Conservation (phyloP, 2,797 vertebrate genomes). For the Urosaurus nigricauda region DNA sequence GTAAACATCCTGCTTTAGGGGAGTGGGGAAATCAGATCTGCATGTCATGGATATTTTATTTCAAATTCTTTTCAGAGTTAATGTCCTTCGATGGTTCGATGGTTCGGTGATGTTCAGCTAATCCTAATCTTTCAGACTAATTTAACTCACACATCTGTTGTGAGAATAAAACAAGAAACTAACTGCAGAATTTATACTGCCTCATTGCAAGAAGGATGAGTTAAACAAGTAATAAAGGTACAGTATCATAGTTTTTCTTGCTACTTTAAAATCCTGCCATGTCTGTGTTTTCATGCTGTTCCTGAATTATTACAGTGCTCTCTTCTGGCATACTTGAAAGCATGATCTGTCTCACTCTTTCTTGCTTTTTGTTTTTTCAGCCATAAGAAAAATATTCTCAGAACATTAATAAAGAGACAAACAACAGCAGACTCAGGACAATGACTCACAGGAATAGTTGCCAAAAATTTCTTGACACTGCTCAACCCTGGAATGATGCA, state of each 20-base stretch:
- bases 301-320: not conserved
- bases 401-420: not conserved
- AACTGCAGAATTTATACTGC: too few relatives aligned
- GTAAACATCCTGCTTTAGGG: not conserved
- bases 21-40: not conserved
- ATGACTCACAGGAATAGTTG: slow-evolving; percentile 26
- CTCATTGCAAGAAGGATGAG: not conserved
- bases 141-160: not conserved
- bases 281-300: not conserved
- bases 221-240: not conserved
- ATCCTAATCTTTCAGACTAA: not conserved
- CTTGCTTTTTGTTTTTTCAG: not conserved
- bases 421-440: not conserved
- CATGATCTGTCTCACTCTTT: not conserved
- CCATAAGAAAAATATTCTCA: not conserved
- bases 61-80: too few relatives aligned
- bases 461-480: not conserved
- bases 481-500: fast-evolving
- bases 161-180: not conserved
- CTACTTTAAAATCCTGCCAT: not conserved
- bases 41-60: not conserved
- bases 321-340: not conserved
- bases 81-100: not conserved
- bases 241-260: not conserved
- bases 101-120: not conserved